Evolutionary conservation across 1,140 invertebrate species (phyloP).

Genomic region (Aphelenchoides fujianensis): DNA sequence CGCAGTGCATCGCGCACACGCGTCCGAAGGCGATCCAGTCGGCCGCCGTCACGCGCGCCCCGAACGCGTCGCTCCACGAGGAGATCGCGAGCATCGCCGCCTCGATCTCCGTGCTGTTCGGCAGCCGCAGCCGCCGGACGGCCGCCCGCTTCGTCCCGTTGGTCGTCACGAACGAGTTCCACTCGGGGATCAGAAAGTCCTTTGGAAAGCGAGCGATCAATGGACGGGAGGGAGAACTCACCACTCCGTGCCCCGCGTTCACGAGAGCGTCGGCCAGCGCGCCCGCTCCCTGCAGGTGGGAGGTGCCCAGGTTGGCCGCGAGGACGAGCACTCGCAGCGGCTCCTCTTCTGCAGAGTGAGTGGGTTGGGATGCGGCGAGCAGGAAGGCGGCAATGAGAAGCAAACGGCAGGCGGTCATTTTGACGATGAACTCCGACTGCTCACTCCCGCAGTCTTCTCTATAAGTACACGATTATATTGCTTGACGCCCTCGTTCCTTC

Average conservation of each 20-base stretch:
- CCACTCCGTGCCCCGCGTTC: background rate
- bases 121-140: background rate
- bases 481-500: too few relatives aligned
- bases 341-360: too few relatives aligned
- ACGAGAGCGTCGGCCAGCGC: background rate
- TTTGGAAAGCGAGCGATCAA: background rate
- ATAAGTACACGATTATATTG: too few relatives aligned
- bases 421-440: too few relatives aligned
- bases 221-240: background rate
- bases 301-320: too few relatives aligned
- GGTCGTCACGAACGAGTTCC: background rate
- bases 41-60: background rate
- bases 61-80: constrained; percentile 9
- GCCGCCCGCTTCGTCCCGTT: background rate
- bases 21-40: background rate
- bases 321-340: too few relatives aligned
- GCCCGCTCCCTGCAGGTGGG: too few relatives aligned
- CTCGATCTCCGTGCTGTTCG: constrained; percentile 9
- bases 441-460: too few relatives aligned
- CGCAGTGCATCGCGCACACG: background rate
- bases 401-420: too few relatives aligned
- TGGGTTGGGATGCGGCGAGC: too few relatives aligned
- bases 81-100: background rate
- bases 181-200: constrained; percentile 6
- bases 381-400: too few relatives aligned